A percentile compares a stretch with the other conserved stretches of the same genome.
Conservation (phyloP, 2,113 vertebrate genomes). For the Triplophysa rosa region DNA sequence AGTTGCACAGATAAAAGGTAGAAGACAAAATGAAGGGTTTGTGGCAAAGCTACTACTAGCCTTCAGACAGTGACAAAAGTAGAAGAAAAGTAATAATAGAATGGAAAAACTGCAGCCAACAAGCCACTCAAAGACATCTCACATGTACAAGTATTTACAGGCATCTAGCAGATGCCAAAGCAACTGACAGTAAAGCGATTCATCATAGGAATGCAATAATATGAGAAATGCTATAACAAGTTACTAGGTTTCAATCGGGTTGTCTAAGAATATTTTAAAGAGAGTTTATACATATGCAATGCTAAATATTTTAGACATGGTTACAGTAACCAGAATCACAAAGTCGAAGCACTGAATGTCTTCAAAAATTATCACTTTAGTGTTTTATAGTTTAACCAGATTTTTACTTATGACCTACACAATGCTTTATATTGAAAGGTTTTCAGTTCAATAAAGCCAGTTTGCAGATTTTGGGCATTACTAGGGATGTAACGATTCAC, state of each 20-base stretch:
- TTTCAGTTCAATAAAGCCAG: neutral
- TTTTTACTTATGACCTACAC: neutral
- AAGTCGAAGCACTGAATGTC: neutral
- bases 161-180: too few species aligned
- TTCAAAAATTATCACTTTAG: neutral
- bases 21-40: neutral
- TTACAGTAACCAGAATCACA: neutral
- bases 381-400: neutral
- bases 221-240: too few species aligned
- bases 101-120: constrained; percentile 28
- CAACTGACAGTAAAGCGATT: too few species aligned
- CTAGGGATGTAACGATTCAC: too few species aligned
- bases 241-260: too few species aligned
- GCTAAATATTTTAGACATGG: neutral
- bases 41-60: constrained; percentile 23
- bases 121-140: neutral
- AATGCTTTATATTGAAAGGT: neutral
- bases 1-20: neutral
- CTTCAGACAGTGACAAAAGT: constrained; percentile 31
- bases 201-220: too few species aligned
- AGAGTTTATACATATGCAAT: neutral
- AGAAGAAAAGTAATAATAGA: constrained; percentile 27
- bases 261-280: neutral
- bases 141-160: too few species aligned
- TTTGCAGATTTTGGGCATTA: neutral